Conservation (phyloP, 2,113 vertebrate species). For the Leptosomus discolor region DNA sequence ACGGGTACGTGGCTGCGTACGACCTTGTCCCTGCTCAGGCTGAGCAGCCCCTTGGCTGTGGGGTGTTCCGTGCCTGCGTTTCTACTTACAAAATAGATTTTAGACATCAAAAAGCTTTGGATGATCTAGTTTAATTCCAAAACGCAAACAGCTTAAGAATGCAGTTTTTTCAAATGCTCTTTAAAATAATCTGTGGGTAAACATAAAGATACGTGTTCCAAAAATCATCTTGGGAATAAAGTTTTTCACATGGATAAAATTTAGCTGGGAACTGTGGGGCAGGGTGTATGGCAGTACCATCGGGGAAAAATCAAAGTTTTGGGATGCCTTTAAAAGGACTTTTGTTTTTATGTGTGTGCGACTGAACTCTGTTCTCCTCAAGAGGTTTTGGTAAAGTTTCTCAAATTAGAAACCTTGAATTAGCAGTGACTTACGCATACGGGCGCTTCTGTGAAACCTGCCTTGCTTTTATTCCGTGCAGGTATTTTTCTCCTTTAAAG, state of each 20-base stretch:
- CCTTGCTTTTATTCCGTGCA: neutral
- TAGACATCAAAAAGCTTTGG: neutral
- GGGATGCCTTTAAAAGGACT: neutral
- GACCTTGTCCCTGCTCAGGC: neutral
- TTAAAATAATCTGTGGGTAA: neutral
- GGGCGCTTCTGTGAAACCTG: neutral
- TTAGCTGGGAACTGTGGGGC: neutral
- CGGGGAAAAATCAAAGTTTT: neutral
- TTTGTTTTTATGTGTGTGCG: neutral
- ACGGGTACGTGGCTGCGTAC: accelerated
- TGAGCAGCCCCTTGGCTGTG: too few relatives aligned
- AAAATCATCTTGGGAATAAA: neutral
- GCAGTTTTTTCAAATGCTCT: neutral
- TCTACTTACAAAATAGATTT: neutral
- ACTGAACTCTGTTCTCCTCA: neutral
- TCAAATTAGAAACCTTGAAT: neutral
- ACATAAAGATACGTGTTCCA: accelerated
- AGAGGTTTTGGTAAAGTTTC: neutral
- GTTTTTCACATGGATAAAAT: neutral
- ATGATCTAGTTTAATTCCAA: neutral
- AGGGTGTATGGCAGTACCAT: neutral
- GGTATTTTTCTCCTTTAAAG: neutral
- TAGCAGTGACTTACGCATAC: accelerated
- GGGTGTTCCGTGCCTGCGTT: too few relatives aligned
- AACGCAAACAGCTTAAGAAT: neutral